Conservation (phyloP, 2,888 invertebrate species). For the Drosophila phalerata region DNA sequence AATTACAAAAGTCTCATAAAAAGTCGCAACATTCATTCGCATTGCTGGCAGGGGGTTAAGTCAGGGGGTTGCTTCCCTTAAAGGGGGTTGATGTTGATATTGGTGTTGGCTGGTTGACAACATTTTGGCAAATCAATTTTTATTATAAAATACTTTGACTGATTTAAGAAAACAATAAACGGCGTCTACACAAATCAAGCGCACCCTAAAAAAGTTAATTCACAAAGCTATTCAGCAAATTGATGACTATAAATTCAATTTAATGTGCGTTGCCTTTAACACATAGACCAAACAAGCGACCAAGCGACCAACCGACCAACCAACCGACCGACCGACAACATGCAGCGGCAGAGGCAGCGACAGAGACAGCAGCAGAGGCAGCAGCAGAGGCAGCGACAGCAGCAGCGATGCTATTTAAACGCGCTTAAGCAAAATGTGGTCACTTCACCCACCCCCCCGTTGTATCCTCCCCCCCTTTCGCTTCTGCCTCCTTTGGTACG, state of each 20-base stretch:
- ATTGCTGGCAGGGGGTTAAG: background rate
- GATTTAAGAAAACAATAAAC: constrained; percentile 80
- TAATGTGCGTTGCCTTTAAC: constrained; percentile 77
- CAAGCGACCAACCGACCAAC: background rate
- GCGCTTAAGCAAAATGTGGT: constrained; percentile 49
- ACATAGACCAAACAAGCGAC: constrained; percentile 20
- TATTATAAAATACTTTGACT: constrained; percentile 75
- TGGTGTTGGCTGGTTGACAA: constrained; percentile 44
- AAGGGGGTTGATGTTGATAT: background rate
- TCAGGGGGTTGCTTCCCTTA: too few relatives aligned
- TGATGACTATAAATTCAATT: constrained; percentile 83
- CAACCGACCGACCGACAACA: constrained; percentile 11
- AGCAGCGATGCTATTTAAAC: constrained; percentile 17
- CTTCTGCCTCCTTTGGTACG: too few relatives aligned
- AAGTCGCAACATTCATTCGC: constrained; percentile 58
- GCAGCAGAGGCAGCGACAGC: background rate
- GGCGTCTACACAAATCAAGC: constrained; percentile 70
- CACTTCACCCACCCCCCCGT: constrained; percentile 22
- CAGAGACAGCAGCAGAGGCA: constrained; percentile 6
- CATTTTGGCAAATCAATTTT: constrained; percentile 74
- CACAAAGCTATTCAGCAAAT: constrained; percentile 78
- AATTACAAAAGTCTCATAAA: constrained; percentile 74
- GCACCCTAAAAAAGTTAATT: constrained; percentile 78
- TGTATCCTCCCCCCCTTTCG: background rate
- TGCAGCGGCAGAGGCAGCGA: constrained; percentile 10